Percentiles rank a stretch among this genome's conserved stretches.
These are phyloP conservation scores for Noctua comes DNA, from an alignment of 2,888 invertebrate species.

Conservation along the genomic window DNA sequence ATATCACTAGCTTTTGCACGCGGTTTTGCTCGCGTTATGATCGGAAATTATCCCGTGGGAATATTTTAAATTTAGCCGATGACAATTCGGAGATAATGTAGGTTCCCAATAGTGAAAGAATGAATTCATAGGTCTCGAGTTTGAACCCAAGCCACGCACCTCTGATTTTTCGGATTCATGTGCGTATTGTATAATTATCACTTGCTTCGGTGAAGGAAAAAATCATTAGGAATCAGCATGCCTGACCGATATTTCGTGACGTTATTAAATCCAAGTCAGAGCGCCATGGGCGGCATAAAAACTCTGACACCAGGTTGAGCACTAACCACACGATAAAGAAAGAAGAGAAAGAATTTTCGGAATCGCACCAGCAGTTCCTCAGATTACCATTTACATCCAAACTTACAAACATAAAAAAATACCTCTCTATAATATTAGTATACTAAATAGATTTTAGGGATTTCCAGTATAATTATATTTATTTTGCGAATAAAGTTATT, in stretches of 20 bases:
- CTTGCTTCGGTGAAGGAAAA: too few relatives aligned
- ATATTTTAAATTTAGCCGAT: too few relatives aligned
- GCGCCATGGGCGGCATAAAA: too few relatives aligned
- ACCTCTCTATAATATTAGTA: not conserved
- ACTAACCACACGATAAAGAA: too few relatives aligned
- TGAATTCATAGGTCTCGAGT: not conserved
- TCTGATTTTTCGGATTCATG: too few relatives aligned
- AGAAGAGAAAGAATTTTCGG: not conserved
- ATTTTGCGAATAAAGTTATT: constrained; percentile 55
- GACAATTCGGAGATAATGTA: not conserved
- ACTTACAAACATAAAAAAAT: not conserved
- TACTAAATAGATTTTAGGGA: not conserved
- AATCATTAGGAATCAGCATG: too few relatives aligned
- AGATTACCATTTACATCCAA: not conserved
- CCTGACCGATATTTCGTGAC: too few relatives aligned
- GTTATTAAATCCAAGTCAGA: too few relatives aligned
- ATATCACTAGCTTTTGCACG: not conserved
- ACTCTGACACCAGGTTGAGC: too few relatives aligned
- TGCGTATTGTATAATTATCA: too few relatives aligned
- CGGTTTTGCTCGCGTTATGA: not conserved
- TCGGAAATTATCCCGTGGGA: not conserved
- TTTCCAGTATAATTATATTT: constrained; percentile 22
- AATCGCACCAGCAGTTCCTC: not conserved
- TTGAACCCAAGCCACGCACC: too few relatives aligned
- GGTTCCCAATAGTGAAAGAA: not conserved